Evolutionary conservation across 2,888 invertebrate genomes (phyloP).

Genomic region (Carcina quercana): DNA sequence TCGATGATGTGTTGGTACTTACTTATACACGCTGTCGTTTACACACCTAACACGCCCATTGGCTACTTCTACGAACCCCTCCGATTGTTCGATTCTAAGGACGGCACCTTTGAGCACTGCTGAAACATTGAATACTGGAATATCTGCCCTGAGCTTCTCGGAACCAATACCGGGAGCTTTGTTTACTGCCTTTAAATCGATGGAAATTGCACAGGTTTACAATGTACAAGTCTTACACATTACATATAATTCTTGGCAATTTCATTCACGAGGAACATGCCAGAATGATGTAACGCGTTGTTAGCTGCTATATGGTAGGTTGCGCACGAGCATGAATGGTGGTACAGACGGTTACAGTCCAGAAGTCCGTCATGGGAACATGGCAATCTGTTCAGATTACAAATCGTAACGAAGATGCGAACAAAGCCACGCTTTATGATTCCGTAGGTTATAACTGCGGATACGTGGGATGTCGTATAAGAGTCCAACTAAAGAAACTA

Average conservation of each 20-base stretch:
- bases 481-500: slow-evolving; percentile 4
- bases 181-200: slow-evolving; percentile 28
- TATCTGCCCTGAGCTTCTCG: slow-evolving; percentile 27
- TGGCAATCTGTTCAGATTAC: slow-evolving; percentile 37
- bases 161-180: slow-evolving; percentile 20
- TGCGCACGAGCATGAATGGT: slow-evolving; percentile 29
- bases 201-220: slow-evolving; percentile 30
- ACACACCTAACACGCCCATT: slow-evolving; percentile 31
- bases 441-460: slow-evolving; percentile 28
- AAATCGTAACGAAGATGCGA: slow-evolving; percentile 36
- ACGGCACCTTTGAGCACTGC: slow-evolving; percentile 37
- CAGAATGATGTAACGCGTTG: slow-evolving; percentile 7
- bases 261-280: slow-evolving; percentile 17
- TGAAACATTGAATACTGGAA: slow-evolving; percentile 27
- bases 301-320: slow-evolving; percentile 27
- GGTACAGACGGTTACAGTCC: slow-evolving; percentile 44
- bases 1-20: too few relatives aligned
- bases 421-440: slow-evolving; percentile 32
- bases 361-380: slow-evolving; percentile 62
- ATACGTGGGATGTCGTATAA: slow-evolving; percentile 29
- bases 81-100: slow-evolving; percentile 47
- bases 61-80: slow-evolving; percentile 43
- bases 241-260: too few relatives aligned
- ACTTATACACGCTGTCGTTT: slow-evolving; percentile 41
- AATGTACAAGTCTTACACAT: slow-evolving; percentile 18